Conservation (phyloP, 2,888 invertebrate species). For the Drosophila mayaguana region DNA sequence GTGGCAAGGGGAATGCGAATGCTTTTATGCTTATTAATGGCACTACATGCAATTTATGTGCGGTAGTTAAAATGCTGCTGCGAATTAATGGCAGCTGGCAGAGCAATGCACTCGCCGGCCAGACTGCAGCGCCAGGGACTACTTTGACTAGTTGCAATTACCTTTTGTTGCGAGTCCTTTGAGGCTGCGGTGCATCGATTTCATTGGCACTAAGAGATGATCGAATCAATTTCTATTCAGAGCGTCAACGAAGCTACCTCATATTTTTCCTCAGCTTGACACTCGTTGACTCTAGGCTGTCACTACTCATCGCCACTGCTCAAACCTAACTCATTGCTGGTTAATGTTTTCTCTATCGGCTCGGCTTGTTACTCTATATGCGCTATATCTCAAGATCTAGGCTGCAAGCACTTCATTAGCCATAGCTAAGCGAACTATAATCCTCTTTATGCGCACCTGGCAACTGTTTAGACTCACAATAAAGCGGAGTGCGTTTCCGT, state of each 20-base stretch:
- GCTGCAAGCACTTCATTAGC: not conserved
- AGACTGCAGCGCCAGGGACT: conserved; percentile 11
- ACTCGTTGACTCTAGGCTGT: not conserved
- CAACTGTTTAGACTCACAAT: conserved; percentile 12
- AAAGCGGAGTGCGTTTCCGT: not conserved
- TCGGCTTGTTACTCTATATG: too few relatives aligned
- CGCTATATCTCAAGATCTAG: not conserved
- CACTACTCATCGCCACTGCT: too few relatives aligned
- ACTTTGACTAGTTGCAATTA: conserved; percentile 11
- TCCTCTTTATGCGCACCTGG: conserved; percentile 16
- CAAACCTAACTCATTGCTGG: too few relatives aligned
- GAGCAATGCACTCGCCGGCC: conserved; percentile 16
- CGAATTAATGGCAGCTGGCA: conserved; percentile 66
- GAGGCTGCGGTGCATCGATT: conserved; percentile 2
- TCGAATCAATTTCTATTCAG: not conserved
- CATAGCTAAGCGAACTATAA: not conserved
- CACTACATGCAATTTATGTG: conserved; percentile 74
- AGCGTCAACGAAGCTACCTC: too few relatives aligned
- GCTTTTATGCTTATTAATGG: conserved; percentile 81
- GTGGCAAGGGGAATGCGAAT: conserved; percentile 53
- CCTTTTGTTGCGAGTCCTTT: conserved; percentile 13
- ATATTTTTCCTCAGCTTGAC: not conserved
- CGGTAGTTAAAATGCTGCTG: conserved; percentile 66
- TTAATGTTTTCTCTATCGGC: too few relatives aligned
- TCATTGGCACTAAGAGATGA: conserved; percentile 21